Evolutionary conservation across 2,888 invertebrate genomes (phyloP).

Genomic region (Diogma glabrata): DNA sequence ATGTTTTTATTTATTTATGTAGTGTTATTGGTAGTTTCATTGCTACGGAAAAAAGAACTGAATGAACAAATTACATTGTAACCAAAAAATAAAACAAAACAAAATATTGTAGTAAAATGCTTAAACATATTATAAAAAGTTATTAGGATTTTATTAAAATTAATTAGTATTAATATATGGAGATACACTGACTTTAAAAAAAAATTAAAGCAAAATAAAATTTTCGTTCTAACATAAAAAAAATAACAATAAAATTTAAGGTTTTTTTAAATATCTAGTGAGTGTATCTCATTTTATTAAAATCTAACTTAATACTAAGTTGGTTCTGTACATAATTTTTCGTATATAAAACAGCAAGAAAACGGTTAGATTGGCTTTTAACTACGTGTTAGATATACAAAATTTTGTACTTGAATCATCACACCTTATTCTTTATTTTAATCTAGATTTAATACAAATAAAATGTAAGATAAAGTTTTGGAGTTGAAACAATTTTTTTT

Average conservation of each 20-base stretch:
- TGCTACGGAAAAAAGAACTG: constrained; percentile 6
- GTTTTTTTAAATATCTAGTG: constrained; percentile 2
- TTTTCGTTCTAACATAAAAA: background rate
- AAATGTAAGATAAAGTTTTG: no score
- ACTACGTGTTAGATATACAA: no score
- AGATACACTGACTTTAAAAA: constrained; percentile 3
- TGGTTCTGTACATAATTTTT: constrained; percentile 7
- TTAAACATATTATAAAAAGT: constrained; percentile 3
- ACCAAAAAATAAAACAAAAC: constrained; percentile 1
- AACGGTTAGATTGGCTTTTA: no score
- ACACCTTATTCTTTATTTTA: no score
- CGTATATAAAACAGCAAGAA: no score
- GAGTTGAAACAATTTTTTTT: no score
- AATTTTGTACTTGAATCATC: no score
- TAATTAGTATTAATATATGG: no score
- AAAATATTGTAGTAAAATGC: constrained; percentile 6
- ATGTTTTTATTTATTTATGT: no score
- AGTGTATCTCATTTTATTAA: constrained; percentile 4
- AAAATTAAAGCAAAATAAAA: constrained; percentile 9
- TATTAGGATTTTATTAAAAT: constrained; percentile 7
- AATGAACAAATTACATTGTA: constrained; percentile 7
- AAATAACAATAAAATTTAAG: background rate
- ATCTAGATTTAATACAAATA: no score
- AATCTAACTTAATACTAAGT: constrained; percentile 7
- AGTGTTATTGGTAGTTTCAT: background rate